These are phyloP conservation scores for Augochlorella aurata DNA, from an alignment of 2,888 invertebrate genomes.

Conservation along the genomic window DNA sequence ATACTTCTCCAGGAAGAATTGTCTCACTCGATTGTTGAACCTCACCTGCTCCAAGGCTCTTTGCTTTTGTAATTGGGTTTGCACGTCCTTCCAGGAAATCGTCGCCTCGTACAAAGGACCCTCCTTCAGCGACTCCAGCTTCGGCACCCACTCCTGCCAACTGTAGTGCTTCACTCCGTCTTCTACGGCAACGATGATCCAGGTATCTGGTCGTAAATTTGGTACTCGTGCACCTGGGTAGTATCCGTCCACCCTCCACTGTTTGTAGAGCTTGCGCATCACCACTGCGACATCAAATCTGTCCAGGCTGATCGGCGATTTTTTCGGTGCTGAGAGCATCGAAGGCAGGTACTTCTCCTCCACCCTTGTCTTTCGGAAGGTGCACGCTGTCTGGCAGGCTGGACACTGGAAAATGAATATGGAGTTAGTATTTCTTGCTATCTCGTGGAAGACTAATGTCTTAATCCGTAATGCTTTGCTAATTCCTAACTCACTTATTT, in stretches of 20 bases:
- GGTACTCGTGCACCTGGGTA: conserved; percentile 73
- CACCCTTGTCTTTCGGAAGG: conserved; percentile 72
- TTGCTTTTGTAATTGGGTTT: conserved; percentile 72
- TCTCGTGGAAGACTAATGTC: not conserved
- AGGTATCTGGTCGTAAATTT: conserved; percentile 71
- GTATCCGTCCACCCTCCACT: conserved; percentile 75
- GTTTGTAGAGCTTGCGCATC: conserved; percentile 70
- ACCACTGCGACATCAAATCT: conserved; percentile 77
- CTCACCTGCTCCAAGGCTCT: conserved; percentile 73
- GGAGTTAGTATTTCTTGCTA: not conserved
- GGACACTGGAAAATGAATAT: conserved; percentile 72
- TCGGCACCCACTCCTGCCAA: conserved; percentile 79
- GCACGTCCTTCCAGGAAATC: conserved; percentile 77
- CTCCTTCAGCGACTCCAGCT: conserved; percentile 75
- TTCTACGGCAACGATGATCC: conserved; percentile 77
- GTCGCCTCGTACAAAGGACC: conserved; percentile 78
- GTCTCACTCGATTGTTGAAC: conserved; percentile 76
- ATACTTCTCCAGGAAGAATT: conserved; percentile 76
- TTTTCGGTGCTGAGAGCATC: conserved; percentile 76
- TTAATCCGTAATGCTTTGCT: too few species aligned
- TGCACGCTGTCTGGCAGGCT: conserved; percentile 76
- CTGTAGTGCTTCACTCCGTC: conserved; percentile 75
- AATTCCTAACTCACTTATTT: too few species aligned
- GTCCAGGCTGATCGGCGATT: conserved; percentile 72
- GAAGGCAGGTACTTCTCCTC: conserved; percentile 78